Conservation (phyloP, 2,888 invertebrate genomes). For the Rotaria sp. region DNA sequence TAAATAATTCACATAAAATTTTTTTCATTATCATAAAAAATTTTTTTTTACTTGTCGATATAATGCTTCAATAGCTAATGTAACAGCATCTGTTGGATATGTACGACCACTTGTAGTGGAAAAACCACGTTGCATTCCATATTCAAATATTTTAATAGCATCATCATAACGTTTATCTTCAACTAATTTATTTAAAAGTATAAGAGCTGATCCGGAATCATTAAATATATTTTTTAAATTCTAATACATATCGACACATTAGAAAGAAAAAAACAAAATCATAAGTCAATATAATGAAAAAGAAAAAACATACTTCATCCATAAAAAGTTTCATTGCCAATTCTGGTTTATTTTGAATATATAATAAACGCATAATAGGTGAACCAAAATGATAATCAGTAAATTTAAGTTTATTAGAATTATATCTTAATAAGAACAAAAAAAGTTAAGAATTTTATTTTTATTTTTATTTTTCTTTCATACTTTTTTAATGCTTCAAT, state of each 20-base stretch:
- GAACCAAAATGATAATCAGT: slow-evolving; percentile 25
- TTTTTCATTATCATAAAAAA: not conserved
- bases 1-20: not conserved
- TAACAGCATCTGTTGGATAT: slow-evolving; percentile 23
- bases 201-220: slow-evolving; percentile 1
- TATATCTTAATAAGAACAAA: not conserved
- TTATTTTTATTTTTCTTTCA: no score
- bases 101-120: not conserved
- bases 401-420: not conserved
- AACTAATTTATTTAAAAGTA: slow-evolving; percentile 17
- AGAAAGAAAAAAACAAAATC: no score
- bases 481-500: slow-evolving; percentile 15
- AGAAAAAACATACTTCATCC: not conserved
- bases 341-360: not conserved
- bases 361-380: slow-evolving; percentile 23
- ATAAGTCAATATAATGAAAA: not conserved
- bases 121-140: slow-evolving; percentile 14
- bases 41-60: not conserved
- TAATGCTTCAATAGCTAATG: slow-evolving; percentile 1
- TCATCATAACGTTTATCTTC: slow-evolving; percentile 27
- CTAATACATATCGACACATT: not conserved
- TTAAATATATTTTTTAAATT: not conserved
- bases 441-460: not conserved
- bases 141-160: slow-evolving; percentile 26
- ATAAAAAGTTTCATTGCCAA: not conserved